Conservation (phyloP, 2,113 vertebrate genomes). For the Tichodroma muraria region DNA sequence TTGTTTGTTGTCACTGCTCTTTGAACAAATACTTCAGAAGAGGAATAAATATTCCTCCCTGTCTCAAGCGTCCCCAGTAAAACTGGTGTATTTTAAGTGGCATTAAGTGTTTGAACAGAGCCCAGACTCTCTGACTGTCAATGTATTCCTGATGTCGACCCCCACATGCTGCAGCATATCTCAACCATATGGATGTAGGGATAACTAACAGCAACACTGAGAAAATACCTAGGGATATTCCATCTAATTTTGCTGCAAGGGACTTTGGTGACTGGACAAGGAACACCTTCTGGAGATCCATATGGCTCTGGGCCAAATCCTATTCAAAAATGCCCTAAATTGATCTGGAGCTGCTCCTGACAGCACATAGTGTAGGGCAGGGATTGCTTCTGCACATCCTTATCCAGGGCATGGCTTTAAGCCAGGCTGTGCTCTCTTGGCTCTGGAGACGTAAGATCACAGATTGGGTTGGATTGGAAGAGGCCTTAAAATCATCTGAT, state of each 20-base stretch:
- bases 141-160: background rate
- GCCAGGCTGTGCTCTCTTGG: background rate
- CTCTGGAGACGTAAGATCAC: background rate
- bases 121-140: background rate
- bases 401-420: background rate
- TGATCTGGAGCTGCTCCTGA: background rate
- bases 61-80: background rate
- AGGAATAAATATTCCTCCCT: background rate
- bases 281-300: background rate
- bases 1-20: background rate
- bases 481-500: background rate
- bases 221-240: background rate
- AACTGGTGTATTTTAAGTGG: background rate
- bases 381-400: background rate
- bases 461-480: background rate
- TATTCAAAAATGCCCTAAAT: background rate
- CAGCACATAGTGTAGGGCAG: background rate
- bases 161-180: background rate
- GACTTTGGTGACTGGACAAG: background rate
- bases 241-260: background rate
- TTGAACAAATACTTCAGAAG: background rate
- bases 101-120: background rate
- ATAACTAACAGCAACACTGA: background rate
- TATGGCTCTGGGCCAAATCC: background rate
- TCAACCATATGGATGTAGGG: background rate